A percentile compares a stretch with the other conserved stretches of the same genome.
phyloP scores from a whole-genome alignment of 1,140 invertebrate genomes.

The Metaphire vulgaris region DNA sequence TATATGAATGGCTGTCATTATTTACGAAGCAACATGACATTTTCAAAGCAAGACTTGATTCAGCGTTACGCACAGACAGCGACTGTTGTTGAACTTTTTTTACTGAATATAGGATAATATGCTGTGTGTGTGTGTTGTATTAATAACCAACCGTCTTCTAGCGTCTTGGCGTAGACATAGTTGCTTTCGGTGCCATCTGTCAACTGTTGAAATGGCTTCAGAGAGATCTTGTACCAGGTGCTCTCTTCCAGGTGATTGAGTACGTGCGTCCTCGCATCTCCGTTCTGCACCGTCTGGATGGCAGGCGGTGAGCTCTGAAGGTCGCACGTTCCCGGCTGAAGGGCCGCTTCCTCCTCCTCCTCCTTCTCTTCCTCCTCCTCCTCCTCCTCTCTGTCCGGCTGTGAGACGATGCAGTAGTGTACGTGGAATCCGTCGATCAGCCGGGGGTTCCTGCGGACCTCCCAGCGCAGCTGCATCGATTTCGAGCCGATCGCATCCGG shows the following conservation, averaged over 20 bases:
- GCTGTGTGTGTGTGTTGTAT: too few relatives aligned
- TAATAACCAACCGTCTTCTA: conserved; percentile 55
- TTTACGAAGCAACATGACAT: too few relatives aligned
- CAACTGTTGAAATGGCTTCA: conserved; percentile 56
- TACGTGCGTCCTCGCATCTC: conserved; percentile 55
- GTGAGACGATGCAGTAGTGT: conserved; percentile 69
- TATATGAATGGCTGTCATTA: too few relatives aligned
- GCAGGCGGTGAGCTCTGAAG: conserved; percentile 30
- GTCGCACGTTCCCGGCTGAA: too few relatives aligned
- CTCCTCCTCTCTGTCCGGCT: conserved; percentile 46
- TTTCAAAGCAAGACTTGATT: too few relatives aligned
- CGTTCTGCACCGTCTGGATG: conserved; percentile 37
- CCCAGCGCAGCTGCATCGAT: conserved; percentile 75
- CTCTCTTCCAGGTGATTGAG: conserved; percentile 70
- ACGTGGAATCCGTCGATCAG: conserved; percentile 83
- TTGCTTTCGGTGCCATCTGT: conserved; percentile 70
- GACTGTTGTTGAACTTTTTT: too few relatives aligned
- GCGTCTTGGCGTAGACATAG: conserved; percentile 51
- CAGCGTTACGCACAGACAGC: too few relatives aligned
- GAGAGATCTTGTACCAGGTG: conserved; percentile 72
- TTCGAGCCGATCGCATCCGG: conserved; percentile 71
- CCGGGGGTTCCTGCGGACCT: conserved; percentile 57
- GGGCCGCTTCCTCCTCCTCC: too few relatives aligned
- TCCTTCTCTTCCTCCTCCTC: conserved; percentile 29
- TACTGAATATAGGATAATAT: too few relatives aligned